Evolutionary conservation across 2,113 vertebrate genomes (phyloP).

Genomic region (Patagioenas fasciata): DNA sequence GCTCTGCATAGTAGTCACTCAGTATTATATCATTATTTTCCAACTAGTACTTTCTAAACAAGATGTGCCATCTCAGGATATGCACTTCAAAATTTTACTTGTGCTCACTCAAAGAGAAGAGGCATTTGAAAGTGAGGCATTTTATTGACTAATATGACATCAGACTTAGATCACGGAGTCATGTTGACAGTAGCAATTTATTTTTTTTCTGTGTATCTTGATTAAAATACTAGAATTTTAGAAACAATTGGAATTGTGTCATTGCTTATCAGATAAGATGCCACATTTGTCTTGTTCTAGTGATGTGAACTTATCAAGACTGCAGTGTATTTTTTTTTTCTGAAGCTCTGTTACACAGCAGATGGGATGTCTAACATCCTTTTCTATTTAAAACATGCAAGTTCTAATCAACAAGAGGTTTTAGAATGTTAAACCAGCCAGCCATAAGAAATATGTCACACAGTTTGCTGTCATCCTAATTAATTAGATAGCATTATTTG

Average conservation of each 20-base stretch:
- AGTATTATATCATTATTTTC: constrained; percentile 2
- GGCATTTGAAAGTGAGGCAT: background rate
- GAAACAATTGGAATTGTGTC: constrained; percentile 28
- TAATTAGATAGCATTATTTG: constrained; percentile 84
- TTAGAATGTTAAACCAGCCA: constrained; percentile 79
- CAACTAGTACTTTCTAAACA: constrained; percentile 7
- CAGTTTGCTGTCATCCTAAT: constrained; percentile 80
- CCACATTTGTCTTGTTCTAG: constrained; percentile 58
- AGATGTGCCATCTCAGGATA: background rate
- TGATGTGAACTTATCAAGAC: constrained; percentile 67
- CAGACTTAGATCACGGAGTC: background rate
- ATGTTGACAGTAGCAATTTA: background rate
- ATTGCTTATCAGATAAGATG: constrained; percentile 39
- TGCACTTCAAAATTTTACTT: background rate
- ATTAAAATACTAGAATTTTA: constrained; percentile 43
- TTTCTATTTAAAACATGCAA: constrained; percentile 78
- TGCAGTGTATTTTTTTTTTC: constrained; percentile 39
- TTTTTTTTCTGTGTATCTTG: background rate
- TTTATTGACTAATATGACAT: background rate
- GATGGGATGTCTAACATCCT: constrained; percentile 79
- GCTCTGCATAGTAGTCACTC: background rate
- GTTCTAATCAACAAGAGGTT: constrained; percentile 79
- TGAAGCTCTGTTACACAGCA: constrained; percentile 70
- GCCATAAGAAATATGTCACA: constrained; percentile 80
- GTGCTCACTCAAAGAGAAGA: background rate